phyloP scores from a whole-genome alignment of 2,113 vertebrate genomes.

The Ranitomeya variabilis region DNA sequence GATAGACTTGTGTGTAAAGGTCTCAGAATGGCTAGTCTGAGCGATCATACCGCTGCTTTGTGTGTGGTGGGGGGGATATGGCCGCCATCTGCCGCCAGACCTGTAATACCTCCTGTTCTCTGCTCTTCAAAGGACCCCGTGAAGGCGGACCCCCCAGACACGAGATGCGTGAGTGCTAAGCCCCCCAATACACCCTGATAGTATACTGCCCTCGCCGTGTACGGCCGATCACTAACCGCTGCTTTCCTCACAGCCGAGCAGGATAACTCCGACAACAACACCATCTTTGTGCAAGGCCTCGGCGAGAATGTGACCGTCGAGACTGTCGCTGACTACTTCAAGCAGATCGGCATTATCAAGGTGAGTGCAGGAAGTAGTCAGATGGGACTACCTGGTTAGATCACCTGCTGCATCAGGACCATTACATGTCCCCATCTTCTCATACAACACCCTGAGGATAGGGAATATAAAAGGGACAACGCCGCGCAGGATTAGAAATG shows the following conservation, averaged over 20 bases:
- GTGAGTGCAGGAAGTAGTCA: constrained; percentile 60
- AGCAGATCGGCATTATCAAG: constrained; percentile 94
- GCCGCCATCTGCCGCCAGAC: not conserved
- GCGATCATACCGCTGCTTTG: constrained; percentile 55
- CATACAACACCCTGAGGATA: too few relatives aligned
- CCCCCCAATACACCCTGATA: not conserved
- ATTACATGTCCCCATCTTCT: too few relatives aligned
- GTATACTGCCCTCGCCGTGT: too few relatives aligned
- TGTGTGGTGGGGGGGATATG: constrained; percentile 55
- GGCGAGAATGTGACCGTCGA: constrained; percentile 88
- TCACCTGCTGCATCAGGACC: too few relatives aligned
- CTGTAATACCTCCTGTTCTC: not conserved
- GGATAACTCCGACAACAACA: constrained; percentile 93
- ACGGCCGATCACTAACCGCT: not conserved
- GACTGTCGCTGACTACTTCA: constrained; percentile 88
- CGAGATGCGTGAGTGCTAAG: constrained; percentile 67
- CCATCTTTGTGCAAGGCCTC: constrained; percentile 91
- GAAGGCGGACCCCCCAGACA: constrained; percentile 78
- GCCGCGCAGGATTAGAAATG: too few relatives aligned
- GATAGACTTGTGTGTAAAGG: not conserved
- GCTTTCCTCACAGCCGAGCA: constrained; percentile 70
- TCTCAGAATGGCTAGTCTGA: constrained; percentile 5
- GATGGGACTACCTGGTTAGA: too few relatives aligned
- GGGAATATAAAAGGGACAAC: too few relatives aligned
- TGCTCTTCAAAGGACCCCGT: constrained; percentile 74